A percentile compares a stretch with the other conserved stretches of the same genome.
phyloP scores from a whole-genome alignment of 2,113 vertebrate species.

The Shinisaurus crocodilurus region DNA sequence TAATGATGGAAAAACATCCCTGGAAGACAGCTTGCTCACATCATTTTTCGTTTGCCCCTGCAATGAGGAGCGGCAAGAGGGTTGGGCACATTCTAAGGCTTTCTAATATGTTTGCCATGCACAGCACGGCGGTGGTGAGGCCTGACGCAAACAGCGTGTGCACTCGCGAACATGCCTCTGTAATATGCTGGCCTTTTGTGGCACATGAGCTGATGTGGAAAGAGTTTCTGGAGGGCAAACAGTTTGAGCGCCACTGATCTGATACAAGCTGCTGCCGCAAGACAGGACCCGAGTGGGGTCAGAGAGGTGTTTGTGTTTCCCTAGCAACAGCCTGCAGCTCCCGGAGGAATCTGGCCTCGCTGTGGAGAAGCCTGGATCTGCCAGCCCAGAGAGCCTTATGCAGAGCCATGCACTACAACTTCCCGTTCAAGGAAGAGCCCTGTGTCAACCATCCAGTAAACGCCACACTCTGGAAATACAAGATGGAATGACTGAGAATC shows the following conservation, averaged over 20 bases:
- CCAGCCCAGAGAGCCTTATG: neutral
- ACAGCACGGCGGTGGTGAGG: neutral
- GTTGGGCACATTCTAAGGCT: neutral
- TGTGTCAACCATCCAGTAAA: neutral
- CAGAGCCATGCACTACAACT: neutral
- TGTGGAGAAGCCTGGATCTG: neutral
- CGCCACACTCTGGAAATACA: neutral
- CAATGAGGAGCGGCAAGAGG: neutral
- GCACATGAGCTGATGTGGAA: neutral
- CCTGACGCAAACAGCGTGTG: neutral
- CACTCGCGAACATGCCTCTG: neutral
- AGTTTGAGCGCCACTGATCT: neutral
- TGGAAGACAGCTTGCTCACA: too few species aligned
- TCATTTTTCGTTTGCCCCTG: too few species aligned
- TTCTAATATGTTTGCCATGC: neutral
- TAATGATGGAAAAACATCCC: too few species aligned
- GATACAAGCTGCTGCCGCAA: neutral
- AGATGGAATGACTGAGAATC: neutral
- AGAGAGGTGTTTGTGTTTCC: neutral
- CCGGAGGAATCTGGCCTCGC: neutral
- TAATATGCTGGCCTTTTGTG: neutral
- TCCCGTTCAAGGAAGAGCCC: fast-evolving
- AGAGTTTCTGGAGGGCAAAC: neutral
- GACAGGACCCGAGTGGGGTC: neutral
- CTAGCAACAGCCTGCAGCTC: neutral